These are phyloP conservation scores for Drosophila kohkoa DNA, from an alignment of 1,140 invertebrate species.

Conservation along the genomic window DNA sequence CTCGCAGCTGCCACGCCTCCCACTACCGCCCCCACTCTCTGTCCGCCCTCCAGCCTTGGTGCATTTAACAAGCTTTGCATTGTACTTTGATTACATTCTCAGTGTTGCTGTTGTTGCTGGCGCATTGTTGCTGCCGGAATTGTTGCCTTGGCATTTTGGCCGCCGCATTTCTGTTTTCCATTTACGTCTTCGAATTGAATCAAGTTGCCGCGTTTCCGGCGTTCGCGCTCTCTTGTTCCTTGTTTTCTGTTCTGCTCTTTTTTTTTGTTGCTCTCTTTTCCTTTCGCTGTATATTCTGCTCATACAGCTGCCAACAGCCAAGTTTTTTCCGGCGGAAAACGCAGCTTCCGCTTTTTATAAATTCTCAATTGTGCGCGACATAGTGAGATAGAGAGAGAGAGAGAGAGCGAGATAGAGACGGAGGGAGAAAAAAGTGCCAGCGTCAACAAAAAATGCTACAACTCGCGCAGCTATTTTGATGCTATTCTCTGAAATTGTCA, in stretches of 20 bases:
- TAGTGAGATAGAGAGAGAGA: constrained; percentile 17
- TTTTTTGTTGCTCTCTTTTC: background rate
- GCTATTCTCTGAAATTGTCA: constrained; percentile 20
- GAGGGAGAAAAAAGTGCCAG: constrained; percentile 13
- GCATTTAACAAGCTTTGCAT: constrained; percentile 54
- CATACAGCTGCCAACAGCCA: constrained; percentile 54
- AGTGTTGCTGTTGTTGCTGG: constrained; percentile 26
- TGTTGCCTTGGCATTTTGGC: constrained; percentile 64
- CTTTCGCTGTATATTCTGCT: constrained; percentile 13
- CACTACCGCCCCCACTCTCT: background rate
- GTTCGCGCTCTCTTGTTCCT: constrained; percentile 27
- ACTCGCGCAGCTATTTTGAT: constrained; percentile 62
- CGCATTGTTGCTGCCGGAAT: constrained; percentile 24
- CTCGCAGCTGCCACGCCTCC: constrained; percentile 16
- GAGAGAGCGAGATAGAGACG: background rate
- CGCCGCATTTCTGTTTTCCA: constrained; percentile 71
- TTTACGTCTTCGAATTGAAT: constrained; percentile 77
- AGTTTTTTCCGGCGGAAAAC: constrained; percentile 80
- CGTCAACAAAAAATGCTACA: constrained; percentile 48
- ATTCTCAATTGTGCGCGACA: constrained; percentile 68
- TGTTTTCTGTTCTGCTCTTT: background rate
- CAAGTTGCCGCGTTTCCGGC: constrained; percentile 71
- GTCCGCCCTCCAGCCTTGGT: constrained; percentile 1
- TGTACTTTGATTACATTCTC: constrained; percentile 64
- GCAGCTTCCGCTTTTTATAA: constrained; percentile 74